Evolutionary conservation across 2,113 vertebrate species (phyloP).

Genomic region (Bettongia penicillata): DNA sequence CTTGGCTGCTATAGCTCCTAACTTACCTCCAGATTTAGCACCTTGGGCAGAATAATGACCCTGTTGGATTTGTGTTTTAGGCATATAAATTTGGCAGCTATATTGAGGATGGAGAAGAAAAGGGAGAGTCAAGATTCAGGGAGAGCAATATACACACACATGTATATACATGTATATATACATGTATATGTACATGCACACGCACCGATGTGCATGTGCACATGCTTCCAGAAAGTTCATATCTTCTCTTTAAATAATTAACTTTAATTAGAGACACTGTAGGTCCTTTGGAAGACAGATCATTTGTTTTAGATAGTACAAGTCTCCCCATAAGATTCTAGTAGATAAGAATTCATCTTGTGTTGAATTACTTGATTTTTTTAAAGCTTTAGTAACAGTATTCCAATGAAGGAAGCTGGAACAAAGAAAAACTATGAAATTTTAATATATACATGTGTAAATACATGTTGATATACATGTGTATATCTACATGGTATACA

Average conservation of each 20-base stretch:
- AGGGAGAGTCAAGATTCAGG: too few species aligned
- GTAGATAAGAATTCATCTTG: constrained; percentile 24
- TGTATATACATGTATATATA: background rate
- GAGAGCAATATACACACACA: background rate
- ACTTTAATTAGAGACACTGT: constrained; percentile 61
- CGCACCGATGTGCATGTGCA: background rate
- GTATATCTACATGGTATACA: too few species aligned
- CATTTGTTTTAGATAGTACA: constrained; percentile 59
- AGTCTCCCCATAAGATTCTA: constrained; percentile 52
- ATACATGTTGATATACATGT: background rate
- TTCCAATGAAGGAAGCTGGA: constrained; percentile 54
- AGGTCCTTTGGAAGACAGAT: constrained; percentile 41
- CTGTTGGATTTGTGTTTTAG: background rate
- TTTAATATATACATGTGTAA: constrained; percentile 42
- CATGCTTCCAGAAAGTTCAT: constrained; percentile 70
- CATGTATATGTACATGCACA: too few species aligned
- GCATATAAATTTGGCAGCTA: background rate
- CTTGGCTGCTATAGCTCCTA: background rate
- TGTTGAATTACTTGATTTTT: constrained; percentile 69
- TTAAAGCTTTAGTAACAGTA: constrained; percentile 58
- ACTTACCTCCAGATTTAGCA: background rate
- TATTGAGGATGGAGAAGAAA: background rate
- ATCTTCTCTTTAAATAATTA: constrained; percentile 66
- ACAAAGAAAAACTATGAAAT: constrained; percentile 66
- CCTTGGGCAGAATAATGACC: background rate